A percentile compares a stretch with the other conserved stretches of the same genome.
Evolutionary conservation across 2,797 vertebrate genomes (phyloP).

Genomic region (Erithacus rubecula): DNA sequence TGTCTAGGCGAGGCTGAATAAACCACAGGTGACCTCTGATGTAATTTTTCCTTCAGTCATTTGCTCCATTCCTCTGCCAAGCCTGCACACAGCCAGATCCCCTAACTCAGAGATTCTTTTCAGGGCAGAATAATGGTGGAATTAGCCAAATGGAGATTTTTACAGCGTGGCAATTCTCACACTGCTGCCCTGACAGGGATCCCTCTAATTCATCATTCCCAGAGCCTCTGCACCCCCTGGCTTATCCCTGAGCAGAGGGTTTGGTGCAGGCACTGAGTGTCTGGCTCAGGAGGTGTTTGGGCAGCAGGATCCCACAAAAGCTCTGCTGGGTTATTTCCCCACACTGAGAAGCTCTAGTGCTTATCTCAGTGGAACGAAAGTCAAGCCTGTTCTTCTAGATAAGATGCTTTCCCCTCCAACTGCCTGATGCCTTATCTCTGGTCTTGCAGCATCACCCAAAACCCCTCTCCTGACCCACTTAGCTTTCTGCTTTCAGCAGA

Average conservation of each 20-base stretch:
- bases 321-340: constrained; percentile 44
- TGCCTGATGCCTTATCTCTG: constrained; percentile 79
- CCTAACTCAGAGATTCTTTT: constrained; percentile 1
- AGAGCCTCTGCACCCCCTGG: background rate
- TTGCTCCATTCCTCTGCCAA: constrained; percentile 21
- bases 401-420: constrained; percentile 78
- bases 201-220: background rate
- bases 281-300: background rate
- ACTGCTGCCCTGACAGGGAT: background rate
- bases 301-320: constrained; percentile 15
- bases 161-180: background rate
- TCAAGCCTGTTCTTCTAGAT: constrained; percentile 79
- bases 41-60: background rate
- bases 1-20: background rate
- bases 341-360: constrained; percentile 21
- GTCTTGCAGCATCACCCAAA: constrained; percentile 73
- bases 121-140: background rate
- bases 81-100: constrained; percentile 30
- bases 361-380: constrained; percentile 80
- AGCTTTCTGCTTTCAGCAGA: constrained; percentile 74
- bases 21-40: background rate
- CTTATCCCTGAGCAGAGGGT: background rate
- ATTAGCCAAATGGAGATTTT: background rate
- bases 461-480: constrained; percentile 75
- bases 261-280: background rate